phyloP scores from a whole-genome alignment of 2,113 vertebrate species.

The Rhineura floridana region DNA sequence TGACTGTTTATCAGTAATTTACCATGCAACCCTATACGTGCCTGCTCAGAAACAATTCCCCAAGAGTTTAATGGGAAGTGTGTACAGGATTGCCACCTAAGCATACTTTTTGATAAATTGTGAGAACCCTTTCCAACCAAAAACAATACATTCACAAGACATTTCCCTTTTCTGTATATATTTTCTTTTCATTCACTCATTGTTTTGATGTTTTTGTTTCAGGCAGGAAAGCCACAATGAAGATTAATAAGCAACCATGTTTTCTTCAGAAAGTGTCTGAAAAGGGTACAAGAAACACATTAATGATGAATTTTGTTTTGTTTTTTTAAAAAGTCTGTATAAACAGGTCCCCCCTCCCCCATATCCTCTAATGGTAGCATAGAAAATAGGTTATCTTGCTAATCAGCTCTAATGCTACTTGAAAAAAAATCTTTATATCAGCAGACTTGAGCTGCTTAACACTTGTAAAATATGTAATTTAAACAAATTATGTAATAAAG shows the following conservation, averaged over 20 bases:
- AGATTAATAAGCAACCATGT: conserved; percentile 11
- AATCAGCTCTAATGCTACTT: neutral
- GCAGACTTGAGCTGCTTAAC: neutral
- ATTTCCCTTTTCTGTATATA: conserved; percentile 7
- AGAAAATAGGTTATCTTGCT: neutral
- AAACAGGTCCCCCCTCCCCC: no score
- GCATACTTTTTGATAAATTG: conserved; percentile 30
- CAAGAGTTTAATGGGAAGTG: no score
- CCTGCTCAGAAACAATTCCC: no score
- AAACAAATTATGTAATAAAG: neutral
- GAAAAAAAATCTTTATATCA: neutral
- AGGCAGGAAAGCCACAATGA: neutral
- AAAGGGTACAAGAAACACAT: conserved; percentile 21
- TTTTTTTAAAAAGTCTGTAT: neutral
- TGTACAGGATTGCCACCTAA: neutral
- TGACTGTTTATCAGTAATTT: conserved; percentile 49
- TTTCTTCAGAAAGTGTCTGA: conserved; percentile 1
- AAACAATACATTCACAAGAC: conserved; percentile 35
- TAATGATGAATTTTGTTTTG: neutral
- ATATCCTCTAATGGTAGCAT: neutral
- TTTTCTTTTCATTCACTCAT: conserved; percentile 29
- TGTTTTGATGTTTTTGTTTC: neutral
- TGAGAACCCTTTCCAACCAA: conserved; percentile 27
- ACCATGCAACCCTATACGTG: no score
- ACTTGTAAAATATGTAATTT: neutral